Conservation (phyloP, 2,113 vertebrate species). For the Phylloscopus trochiloides region DNA sequence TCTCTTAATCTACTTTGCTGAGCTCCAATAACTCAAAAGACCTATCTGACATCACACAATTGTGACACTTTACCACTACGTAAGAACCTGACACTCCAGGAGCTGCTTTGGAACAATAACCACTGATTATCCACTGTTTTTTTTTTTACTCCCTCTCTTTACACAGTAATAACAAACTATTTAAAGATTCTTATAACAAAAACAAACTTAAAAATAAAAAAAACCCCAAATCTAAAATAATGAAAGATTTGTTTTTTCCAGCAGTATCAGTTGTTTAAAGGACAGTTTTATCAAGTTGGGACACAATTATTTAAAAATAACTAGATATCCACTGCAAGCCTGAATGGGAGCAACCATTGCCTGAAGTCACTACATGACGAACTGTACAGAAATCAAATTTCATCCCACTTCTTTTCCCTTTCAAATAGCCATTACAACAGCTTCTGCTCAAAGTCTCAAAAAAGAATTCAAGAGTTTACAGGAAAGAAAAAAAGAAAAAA, state of each 20-base stretch:
- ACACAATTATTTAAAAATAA: not conserved
- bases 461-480: not conserved
- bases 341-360: not conserved
- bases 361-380: not conserved
- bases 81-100: not conserved
- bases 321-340: not conserved
- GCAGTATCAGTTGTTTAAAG: not conserved
- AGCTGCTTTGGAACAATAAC: not conserved
- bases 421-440: not conserved
- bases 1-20: not conserved
- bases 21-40: not conserved
- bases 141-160: not conserved
- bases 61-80: not conserved
- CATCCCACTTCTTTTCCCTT: not conserved
- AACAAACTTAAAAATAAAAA: not conserved
- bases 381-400: not conserved
- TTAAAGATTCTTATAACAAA: not conserved
- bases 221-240: not conserved
- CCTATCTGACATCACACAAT: not conserved
- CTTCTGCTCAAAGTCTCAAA: not conserved
- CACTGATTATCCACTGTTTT: not conserved
- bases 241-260: not conserved
- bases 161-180: not conserved
- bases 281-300: not conserved
- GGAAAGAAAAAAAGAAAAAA: not conserved